Percentiles rank a stretch among this genome's conserved stretches.
phyloP scores from a whole-genome alignment of 2,888 invertebrate genomes.

The Hipparchia sbordonii region DNA sequence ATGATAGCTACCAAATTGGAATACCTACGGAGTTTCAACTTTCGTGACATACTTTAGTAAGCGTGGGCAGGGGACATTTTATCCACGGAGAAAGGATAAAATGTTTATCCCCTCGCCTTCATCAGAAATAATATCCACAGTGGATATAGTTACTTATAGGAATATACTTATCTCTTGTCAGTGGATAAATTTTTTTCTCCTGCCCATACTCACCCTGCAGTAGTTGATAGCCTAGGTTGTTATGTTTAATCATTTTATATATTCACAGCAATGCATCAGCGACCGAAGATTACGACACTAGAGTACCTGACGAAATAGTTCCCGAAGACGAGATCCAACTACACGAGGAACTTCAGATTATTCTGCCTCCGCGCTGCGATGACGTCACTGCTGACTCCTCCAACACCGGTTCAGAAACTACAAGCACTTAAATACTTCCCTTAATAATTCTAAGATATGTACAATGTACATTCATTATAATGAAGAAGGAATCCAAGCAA shows the following conservation, averaged over 20 bases:
- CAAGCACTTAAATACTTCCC: background rate
- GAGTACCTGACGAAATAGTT: slow-evolving; percentile 56
- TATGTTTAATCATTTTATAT: background rate
- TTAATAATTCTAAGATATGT: background rate
- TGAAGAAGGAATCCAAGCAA: background rate
- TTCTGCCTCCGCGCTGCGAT: slow-evolving; percentile 71
- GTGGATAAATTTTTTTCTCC: too few relatives aligned
- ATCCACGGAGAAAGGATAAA: too few relatives aligned
- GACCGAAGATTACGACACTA: slow-evolving; percentile 60
- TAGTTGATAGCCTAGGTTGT: too few relatives aligned
- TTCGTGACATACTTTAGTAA: too few relatives aligned
- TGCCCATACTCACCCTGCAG: too few relatives aligned
- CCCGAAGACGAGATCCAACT: slow-evolving; percentile 70
- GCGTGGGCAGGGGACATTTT: too few relatives aligned
- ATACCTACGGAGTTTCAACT: too few relatives aligned
- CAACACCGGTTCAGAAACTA: slow-evolving; percentile 47
- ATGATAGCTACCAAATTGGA: too few relatives aligned
- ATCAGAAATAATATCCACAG: too few relatives aligned
- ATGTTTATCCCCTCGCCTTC: too few relatives aligned
- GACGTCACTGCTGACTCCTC: slow-evolving; percentile 64
- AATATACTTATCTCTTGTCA: too few relatives aligned
- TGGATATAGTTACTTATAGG: too few relatives aligned
- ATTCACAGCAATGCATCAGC: slow-evolving; percentile 51
- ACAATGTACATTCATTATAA: background rate
- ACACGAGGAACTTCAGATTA: slow-evolving; percentile 72